A percentile compares a stretch with the other conserved stretches of the same genome.
Conservation (phyloP, 2,797 vertebrate species). For the Anguilla marmorata region DNA sequence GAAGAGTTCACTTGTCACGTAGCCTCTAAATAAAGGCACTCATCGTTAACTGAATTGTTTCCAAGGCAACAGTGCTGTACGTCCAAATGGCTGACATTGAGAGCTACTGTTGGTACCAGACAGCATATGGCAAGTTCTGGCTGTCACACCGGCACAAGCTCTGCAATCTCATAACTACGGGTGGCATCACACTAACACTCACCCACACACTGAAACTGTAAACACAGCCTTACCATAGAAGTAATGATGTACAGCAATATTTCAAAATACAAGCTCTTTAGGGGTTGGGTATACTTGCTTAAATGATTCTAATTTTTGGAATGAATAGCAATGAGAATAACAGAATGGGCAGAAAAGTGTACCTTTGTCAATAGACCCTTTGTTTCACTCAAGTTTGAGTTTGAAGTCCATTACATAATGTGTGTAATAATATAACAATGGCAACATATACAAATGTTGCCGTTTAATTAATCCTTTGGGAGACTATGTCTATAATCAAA, state of each 20-base stretch:
- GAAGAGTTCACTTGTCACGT: background rate
- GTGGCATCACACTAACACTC: background rate
- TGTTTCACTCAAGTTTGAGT: background rate
- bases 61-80: slow-evolving; percentile 22
- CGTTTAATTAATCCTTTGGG: background rate
- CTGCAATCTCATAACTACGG: background rate
- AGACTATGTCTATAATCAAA: background rate
- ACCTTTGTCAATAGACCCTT: background rate
- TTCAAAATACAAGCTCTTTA: background rate
- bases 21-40: slow-evolving; percentile 20
- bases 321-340: background rate
- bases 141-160: background rate
- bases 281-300: background rate
- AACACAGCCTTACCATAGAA: background rate
- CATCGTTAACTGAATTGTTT: slow-evolving; percentile 17
- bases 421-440: too few species aligned
- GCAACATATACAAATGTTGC: background rate
- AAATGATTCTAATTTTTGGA: background rate
- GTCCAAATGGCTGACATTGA: slow-evolving; percentile 15
- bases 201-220: background rate
- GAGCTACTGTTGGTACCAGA: background rate
- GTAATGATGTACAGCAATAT: background rate
- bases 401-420: background rate
- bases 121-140: slow-evolving; percentile 10
- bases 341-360: background rate